Base-by-base conservation (phyloP, 1,140 invertebrate genomes). In the Tachypleus tridentatus region DNA sequence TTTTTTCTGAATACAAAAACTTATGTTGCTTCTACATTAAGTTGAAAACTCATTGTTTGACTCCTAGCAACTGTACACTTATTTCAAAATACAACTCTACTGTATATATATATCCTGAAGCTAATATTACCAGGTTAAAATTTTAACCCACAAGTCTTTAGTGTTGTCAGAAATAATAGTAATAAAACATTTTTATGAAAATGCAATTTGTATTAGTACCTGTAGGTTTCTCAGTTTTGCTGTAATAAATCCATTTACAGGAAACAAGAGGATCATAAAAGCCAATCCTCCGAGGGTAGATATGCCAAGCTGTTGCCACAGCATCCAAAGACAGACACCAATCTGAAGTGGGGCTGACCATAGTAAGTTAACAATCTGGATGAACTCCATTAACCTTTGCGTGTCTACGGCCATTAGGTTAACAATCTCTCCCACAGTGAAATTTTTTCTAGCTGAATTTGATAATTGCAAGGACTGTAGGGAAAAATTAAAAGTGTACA, bases 331-430 rank as follows among this genome's bases (percentile, higher is more conserved):
- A 0, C 91, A 87, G 7, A 97, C 74, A 7, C 77, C 80, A 70
- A 98, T 97, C 80, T 97, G 93, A 7, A 97, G 77, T 0, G 94
- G 95, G 3, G 91, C 93, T 1, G 93, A 97, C 95, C 95, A 98
- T 69, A 98, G 84, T 86, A 95, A 93, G 76, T 97, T 96, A 64
- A 98, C 79, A 74, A 95, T 97, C 0, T 87, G 85, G 3, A 86
- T 88, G 50, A 94, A 77, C 73, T 95, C 91, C 82, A 93, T 86
- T 71, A 95, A 91, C 60, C 89, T 79, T 72, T 87, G 85, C 3
- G 84, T 84, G 76, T 93, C 90, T 0, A 93, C 89, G 1, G 93
- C 86, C 92, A 96, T 96, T 61, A 97, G 77, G 76, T 96, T 96
- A 2, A 95, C 91, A 72, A 90, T 88, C 82, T 93, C 91, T 62